Conservation (phyloP, 2,113 vertebrate species). For the Isurus oxyrinchus region DNA sequence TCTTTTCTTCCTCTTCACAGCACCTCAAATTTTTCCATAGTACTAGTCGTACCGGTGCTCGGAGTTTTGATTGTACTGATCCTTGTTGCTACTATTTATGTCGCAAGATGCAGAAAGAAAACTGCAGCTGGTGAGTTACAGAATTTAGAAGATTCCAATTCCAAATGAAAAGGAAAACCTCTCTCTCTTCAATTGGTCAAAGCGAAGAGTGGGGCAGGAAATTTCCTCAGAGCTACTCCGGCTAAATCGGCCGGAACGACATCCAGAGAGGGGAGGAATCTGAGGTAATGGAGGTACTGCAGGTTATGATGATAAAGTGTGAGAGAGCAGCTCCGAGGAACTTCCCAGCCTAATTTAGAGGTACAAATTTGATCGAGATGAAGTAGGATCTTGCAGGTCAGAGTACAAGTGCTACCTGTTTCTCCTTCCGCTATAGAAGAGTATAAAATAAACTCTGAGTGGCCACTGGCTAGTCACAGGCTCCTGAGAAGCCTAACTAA, state of each 20-base stretch:
- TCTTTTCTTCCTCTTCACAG: not conserved
- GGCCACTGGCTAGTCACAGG: not conserved
- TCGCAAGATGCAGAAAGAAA: not conserved
- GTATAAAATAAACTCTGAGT: not conserved
- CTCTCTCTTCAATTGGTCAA: not conserved
- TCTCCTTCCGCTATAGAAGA: not conserved
- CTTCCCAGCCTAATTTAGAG: not conserved
- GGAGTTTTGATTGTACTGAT: not conserved
- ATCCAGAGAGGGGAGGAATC: not conserved
- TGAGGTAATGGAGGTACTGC: not conserved
- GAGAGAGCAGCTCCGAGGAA: not conserved
- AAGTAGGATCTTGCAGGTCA: not conserved
- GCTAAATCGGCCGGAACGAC: not conserved
- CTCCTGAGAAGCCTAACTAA: not conserved
- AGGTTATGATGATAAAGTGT: not conserved
- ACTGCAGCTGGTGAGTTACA: not conserved
- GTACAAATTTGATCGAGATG: not conserved
- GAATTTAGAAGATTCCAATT: not conserved
- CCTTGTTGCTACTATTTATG: not conserved
- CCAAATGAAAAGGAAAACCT: not conserved
- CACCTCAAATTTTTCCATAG: not conserved
- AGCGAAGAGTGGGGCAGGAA: not conserved
- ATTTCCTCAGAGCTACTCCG: not conserved
- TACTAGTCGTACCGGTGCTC: not conserved
- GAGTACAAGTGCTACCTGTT: not conserved